These are phyloP conservation scores for Ciconia boyciana DNA, from an alignment of 2,113 vertebrate genomes.

Conservation along the genomic window DNA sequence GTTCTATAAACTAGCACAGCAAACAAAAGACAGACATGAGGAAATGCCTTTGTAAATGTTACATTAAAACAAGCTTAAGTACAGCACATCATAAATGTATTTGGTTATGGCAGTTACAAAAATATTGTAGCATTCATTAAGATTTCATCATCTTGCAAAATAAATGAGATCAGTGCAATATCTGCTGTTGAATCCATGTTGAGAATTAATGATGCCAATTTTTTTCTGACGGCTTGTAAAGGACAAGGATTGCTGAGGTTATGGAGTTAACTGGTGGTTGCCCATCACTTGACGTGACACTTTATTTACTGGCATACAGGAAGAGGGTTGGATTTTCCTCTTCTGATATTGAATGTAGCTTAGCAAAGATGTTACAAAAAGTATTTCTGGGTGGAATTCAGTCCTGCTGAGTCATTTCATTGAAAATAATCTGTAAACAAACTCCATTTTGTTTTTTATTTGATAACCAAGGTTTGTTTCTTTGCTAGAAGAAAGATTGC, in stretches of 20 bases:
- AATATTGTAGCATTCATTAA: background rate
- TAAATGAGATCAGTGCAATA: background rate
- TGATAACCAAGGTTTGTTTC: background rate
- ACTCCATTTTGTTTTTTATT: fast-evolving
- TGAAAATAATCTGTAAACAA: background rate
- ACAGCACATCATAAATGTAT: background rate
- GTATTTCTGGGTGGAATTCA: background rate
- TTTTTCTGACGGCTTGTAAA: background rate
- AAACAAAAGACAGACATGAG: background rate
- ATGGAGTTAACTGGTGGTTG: background rate
- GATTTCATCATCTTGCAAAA: background rate
- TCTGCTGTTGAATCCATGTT: background rate
- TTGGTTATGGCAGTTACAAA: background rate
- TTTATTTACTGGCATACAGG: background rate
- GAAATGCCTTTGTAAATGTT: background rate
- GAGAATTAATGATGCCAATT: background rate
- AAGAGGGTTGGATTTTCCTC: background rate
- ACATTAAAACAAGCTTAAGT: background rate
- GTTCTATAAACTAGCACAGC: background rate
- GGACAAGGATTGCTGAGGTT: background rate
- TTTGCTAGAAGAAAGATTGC: background rate
- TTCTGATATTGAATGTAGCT: background rate
- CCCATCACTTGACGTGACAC: background rate
- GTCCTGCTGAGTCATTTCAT: background rate
- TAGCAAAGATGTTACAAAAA: background rate